Evolutionary conservation across 2,797 vertebrate species (phyloP).

Genomic region (Semotilus atromaculatus): DNA sequence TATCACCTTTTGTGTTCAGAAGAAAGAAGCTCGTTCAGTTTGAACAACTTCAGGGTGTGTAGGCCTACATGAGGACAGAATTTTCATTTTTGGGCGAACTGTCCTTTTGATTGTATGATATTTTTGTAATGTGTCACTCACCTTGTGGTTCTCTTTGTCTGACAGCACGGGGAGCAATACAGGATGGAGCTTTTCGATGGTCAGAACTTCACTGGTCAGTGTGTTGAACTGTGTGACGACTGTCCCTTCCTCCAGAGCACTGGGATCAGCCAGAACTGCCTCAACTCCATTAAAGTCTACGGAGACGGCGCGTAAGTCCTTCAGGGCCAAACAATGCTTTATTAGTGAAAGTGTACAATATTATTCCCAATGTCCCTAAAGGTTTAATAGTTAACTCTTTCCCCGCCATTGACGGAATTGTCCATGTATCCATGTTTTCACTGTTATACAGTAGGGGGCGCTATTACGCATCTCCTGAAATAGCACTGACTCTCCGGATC

Average conservation of each 20-base stretch:
- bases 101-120: no score
- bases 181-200: conserved; percentile 87
- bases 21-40: no score
- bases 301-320: conserved; percentile 88
- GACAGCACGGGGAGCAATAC: conserved; percentile 88
- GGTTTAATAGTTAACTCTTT: background rate
- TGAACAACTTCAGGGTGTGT: no score
- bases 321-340: background rate
- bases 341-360: background rate
- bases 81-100: no score
- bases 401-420: background rate
- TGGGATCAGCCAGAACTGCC: conserved; percentile 84
- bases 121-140: background rate
- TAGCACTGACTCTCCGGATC: background rate
- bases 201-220: conserved; percentile 85
- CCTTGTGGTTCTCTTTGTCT: conserved; percentile 3
- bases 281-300: conserved; percentile 88
- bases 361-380: background rate
- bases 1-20: no score
- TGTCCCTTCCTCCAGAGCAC: conserved; percentile 87
- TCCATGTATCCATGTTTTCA: background rate
- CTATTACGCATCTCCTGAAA: background rate
- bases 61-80: no score
- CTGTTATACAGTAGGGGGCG: background rate
- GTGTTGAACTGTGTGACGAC: conserved; percentile 87